Evolutionary conservation across 2,888 invertebrate genomes (phyloP), one percentile per base, ranked within the genome.

Genomic region (Polyploca ridens): DNA sequence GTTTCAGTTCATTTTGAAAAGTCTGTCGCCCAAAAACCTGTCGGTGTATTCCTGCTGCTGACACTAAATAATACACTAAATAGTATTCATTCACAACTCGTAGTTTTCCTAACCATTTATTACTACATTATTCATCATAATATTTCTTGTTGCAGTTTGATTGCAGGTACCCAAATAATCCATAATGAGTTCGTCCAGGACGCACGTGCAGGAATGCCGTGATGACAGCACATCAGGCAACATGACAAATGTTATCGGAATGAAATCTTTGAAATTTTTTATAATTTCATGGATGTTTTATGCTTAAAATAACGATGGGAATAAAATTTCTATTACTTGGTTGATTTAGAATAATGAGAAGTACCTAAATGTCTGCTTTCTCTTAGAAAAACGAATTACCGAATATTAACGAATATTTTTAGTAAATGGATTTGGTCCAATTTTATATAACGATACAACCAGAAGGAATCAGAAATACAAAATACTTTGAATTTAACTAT

Each of bases 121-220:
- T 46, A 46, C n/a, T 13, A 46, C 1, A 46, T 49, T 49, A 46
- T 46, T 46, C 5, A 8, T n/a, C 54, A 54, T 19, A 19, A 54
- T 16, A 14, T 7, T 19, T n/a, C 33, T 58, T 5, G n/a, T 27
- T n/a, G 33, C 14, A 33, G n/a, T 10, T 27, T 41, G 44, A 61
- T 61, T 54, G 8, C 10, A 19, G 61, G 61, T 13, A 61, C 27
- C 61, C 41, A 13, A 38, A 61, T 19, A 41, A 61, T 19, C 61
- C 41, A 35, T 35, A 41, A 38, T 54, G 19, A 19, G 19, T 49
- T 19, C 16, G 16, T 19, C 54, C 58, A 46, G 59, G 63, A 60
- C 62, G 65, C 54, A 66, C 68, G 68, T 66, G 64, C 46, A n/a
- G 63, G 68, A 61, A 68, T 68, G 68, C 13, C 63, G 44, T 63